A percentile compares a stretch with the other conserved stretches of the same genome.
Conservation (phyloP, 92 coral and sea anemone species). For the Ricordea florida region DNA sequence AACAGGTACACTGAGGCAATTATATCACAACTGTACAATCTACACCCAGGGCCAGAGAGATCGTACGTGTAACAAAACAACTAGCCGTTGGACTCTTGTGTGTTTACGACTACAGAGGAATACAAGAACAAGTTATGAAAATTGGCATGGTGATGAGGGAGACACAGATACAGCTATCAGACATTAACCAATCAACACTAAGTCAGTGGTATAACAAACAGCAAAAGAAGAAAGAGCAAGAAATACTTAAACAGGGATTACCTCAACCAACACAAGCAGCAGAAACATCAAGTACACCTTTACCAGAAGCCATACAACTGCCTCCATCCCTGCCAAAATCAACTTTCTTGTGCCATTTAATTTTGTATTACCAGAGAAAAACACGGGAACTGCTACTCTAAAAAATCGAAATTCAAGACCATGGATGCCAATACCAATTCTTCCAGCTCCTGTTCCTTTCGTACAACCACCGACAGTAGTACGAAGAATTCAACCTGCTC, state of each 20-base stretch:
- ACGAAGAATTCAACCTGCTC: too few species aligned
- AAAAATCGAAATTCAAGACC: not conserved
- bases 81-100: slow-evolving; percentile 44
- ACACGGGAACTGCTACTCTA: slow-evolving; percentile 31
- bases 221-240: slow-evolving; percentile 32
- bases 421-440: not conserved
- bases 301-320: slow-evolving; percentile 28
- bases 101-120: slow-evolving; percentile 19
- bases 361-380: slow-evolving; percentile 2
- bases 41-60: slow-evolving; percentile 37
- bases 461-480: not conserved
- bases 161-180: slow-evolving; percentile 51
- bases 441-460: slow-evolving; percentile 7
- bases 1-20: slow-evolving; percentile 65
- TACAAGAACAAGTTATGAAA: slow-evolving; percentile 30
- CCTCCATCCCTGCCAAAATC: slow-evolving; percentile 17
- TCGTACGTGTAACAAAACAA: slow-evolving; percentile 11
- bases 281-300: slow-evolving; percentile 4
- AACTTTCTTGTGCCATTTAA: slow-evolving; percentile 30
- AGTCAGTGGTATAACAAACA: slow-evolving; percentile 40
- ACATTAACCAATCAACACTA: slow-evolving; percentile 54
- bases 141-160: slow-evolving; percentile 34
- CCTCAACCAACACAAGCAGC: slow-evolving; percentile 21
- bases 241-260: slow-evolving; percentile 46
- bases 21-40: slow-evolving; percentile 28